Evolutionary conservation across 2,797 vertebrate genomes (phyloP), one percentile per base, ranked within the genome.

Genomic region (Galaxias olidus): DNA sequence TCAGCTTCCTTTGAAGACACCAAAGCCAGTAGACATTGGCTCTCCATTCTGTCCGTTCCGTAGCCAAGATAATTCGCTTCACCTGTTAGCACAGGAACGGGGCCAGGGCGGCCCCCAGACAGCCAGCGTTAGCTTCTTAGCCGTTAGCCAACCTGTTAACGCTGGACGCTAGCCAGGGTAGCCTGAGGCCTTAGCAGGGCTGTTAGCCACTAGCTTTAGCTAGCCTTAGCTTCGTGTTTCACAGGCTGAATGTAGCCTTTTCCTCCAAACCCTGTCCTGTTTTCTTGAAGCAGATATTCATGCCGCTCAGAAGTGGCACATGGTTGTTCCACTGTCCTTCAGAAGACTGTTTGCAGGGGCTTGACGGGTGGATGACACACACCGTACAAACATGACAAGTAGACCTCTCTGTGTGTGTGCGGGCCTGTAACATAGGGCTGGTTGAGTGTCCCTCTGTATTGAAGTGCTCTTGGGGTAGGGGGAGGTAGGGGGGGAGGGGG

Each of bases 1-100:
- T 65, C 51, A 81, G 74, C 76, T 59, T 73, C 66, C 77, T 90
- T 86, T 89, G 76, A 87, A 87, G 81, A 73, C 47, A 71, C 70
- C 63, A 75, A 47, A 59, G 58, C 45, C 74, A 76, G 84, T 79
- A 85, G 78, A 82, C 83, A 82, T 84, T 81, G 82, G 83, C 83
- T 76, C 73, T 73, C 81, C 71, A 88, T 75, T 81, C 64, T 78
- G 66, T 70, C 72, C 74, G 84, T 77, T 85, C 82, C 77, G 78
- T 82, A 82, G 85, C 71, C 66, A 63, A 77, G 74, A 86, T 90
- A 87, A 90, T 88, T 80, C 84, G 87, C 84, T 83, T 90, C 90
- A 90, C 89, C 89, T 91, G 87, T 84, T 83, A 78, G 82, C 72
- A 61, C 83, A 90, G 91, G 89, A 90, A 76, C 72, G 13, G 53